A percentile compares a stretch with the other conserved stretches of the same genome.
Evolutionary conservation across 1,140 invertebrate species (phyloP).

Genomic region (Heliconius hewitsoni): DNA sequence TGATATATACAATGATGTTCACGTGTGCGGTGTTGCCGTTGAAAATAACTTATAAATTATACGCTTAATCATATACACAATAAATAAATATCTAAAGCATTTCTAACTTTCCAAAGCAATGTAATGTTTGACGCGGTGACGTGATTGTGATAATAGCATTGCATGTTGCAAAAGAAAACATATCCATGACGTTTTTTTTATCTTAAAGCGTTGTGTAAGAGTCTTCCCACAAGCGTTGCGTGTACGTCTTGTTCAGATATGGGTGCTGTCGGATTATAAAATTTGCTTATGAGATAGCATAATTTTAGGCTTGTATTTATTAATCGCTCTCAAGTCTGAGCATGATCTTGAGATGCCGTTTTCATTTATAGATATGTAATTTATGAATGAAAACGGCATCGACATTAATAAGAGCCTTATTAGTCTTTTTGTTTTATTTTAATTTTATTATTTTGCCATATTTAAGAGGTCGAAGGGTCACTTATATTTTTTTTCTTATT

Average conservation of each 20-base stretch:
- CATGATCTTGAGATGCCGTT: too few species aligned
- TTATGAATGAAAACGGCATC: too few species aligned
- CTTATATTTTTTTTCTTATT: too few species aligned
- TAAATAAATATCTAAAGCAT: slow-evolving; percentile 18
- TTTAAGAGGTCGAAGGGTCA: too few species aligned
- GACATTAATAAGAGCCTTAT: too few species aligned
- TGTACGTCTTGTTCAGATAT: slow-evolving; percentile 22
- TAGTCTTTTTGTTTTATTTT: too few species aligned
- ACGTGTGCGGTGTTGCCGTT: slow-evolving; percentile 3
- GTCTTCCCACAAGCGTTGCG: slow-evolving; percentile 37
- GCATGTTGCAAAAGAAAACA: slow-evolving; percentile 34
- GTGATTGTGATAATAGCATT: slow-evolving; percentile 30
- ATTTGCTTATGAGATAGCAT: too few species aligned
- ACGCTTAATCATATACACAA: slow-evolving; percentile 23
- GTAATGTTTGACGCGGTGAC: slow-evolving; percentile 15
- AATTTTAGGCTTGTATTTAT: too few species aligned
- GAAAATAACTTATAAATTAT: slow-evolving; percentile 26
- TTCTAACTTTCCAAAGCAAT: slow-evolving; percentile 38
- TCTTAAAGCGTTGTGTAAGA: slow-evolving; percentile 31
- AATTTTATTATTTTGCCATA: too few species aligned
- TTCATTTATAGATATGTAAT: too few species aligned
- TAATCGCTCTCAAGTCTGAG: too few species aligned
- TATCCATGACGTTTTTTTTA: slow-evolving; percentile 35
- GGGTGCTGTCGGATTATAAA: not conserved
- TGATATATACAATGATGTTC: not conserved